Evolutionary conservation across 2,888 invertebrate species (phyloP).

Genomic region (Phoenoteleia sp.): DNA sequence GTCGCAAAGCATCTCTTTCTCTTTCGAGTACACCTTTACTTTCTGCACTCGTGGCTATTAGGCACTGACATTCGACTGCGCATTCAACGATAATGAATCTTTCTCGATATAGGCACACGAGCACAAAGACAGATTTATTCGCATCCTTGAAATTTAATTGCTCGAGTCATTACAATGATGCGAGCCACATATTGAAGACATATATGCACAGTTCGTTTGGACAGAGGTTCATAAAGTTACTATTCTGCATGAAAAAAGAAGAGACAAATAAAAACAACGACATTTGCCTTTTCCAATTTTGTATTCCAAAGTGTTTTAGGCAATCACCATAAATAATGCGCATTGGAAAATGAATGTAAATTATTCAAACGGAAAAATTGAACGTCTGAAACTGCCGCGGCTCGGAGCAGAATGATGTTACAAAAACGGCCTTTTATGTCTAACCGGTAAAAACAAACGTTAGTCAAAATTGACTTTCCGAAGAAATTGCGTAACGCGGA

Average conservation of each 20-base stretch:
- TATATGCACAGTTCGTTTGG: conserved; percentile 21
- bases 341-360: conserved; percentile 54
- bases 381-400: no score
- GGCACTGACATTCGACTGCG: conserved; percentile 69
- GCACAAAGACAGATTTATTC: conserved; percentile 69
- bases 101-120: conserved; percentile 69
- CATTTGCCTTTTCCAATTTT: conserved; percentile 49
- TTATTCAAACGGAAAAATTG: conserved; percentile 15
- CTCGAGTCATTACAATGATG: conserved; percentile 70
- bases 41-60: conserved; percentile 69
- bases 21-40: conserved; percentile 65
- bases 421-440: conserved; percentile 44
- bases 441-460: background rate
- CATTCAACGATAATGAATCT: conserved; percentile 73
- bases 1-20: conserved; percentile 66
- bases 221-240: conserved; percentile 43
- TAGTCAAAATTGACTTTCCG: conserved; percentile 34
- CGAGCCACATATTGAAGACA: conserved; percentile 56
- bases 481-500: background rate
- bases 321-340: conserved; percentile 52
- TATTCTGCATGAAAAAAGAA: conserved; percentile 39
- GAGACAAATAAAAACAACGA: background rate
- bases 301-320: conserved; percentile 22
- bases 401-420: conserved; percentile 18
- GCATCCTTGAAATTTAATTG: conserved; percentile 71